Percentiles rank a stretch among this genome's conserved stretches.
phyloP scores from a whole-genome alignment of 30 jellyfish, hydroid and myxozoan species.

The Chironex yamaguchii region DNA sequence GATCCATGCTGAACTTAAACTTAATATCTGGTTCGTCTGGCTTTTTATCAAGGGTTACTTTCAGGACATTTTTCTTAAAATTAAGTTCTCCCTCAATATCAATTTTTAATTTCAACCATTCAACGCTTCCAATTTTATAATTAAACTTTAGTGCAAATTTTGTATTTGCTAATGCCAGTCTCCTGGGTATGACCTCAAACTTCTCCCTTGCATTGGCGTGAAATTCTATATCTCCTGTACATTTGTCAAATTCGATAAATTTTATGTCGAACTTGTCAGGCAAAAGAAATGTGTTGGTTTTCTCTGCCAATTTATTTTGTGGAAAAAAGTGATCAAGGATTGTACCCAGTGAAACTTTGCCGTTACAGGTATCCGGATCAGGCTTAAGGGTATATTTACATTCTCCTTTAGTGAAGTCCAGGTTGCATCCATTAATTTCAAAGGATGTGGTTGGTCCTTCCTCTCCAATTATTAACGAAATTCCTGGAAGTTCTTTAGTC shows the following conservation, averaged over 20 bases:
- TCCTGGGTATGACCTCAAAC: constrained; percentile 75
- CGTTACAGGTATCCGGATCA: constrained; percentile 32
- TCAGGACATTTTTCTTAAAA: constrained; percentile 50
- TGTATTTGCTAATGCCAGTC: constrained; percentile 65
- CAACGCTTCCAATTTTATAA: constrained; percentile 46
- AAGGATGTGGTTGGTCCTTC: not conserved
- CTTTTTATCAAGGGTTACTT: constrained; percentile 62
- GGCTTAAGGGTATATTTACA: constrained; percentile 78
- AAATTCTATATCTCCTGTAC: constrained; percentile 73
- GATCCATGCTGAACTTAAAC: constrained; percentile 58
- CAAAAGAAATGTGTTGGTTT: constrained; percentile 40
- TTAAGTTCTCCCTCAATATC: constrained; percentile 53
- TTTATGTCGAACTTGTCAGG: constrained; percentile 70
- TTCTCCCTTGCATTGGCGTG: constrained; percentile 78
- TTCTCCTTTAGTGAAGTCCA: constrained; percentile 63
- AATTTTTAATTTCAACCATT: constrained; percentile 40
- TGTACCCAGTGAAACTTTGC: constrained; percentile 42
- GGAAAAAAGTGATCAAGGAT: constrained; percentile 57
- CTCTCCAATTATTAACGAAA: not conserved
- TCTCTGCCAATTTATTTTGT: constrained; percentile 44
- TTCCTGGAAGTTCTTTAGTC: not conserved
- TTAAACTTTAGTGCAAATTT: constrained; percentile 45
- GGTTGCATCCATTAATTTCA: constrained; percentile 54
- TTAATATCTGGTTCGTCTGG: constrained; percentile 45
- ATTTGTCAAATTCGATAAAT: constrained; percentile 55